Base-by-base conservation (phyloP, 2,888 invertebrate genomes). In the Diadromus collaris region DNA sequence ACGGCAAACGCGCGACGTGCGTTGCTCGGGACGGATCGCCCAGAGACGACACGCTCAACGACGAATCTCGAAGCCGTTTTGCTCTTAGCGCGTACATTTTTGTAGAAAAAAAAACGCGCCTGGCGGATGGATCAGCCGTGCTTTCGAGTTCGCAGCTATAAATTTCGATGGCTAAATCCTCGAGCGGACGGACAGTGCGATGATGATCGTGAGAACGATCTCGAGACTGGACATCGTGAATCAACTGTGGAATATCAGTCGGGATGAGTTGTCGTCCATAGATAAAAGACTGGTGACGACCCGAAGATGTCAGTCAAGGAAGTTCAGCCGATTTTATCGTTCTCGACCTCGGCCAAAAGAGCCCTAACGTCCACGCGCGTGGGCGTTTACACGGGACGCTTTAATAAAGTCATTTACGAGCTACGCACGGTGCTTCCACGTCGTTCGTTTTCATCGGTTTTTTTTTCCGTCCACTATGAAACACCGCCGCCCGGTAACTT, bases 361-460 rank as follows among this genome's bases (percentile, higher is more conserved):
- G 51, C 46, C 29, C 2, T 27, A 24, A 51, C 65, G 67, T 65
- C 38, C 41, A 56, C 67, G 63, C 44, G 41, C 60, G 29, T 27
- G 48, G 64, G 27, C 21, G 32, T 58, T n/a, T 29, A 78, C 54
- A 63, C 19, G 19, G 6, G 29, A 58, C 21, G 58, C 68, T 78
- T 83, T 82, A 82, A 83, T 84, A 83, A 83, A 84, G 81, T 76
- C 82, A 75, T 84, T 83, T 82, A 84, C 81, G 81, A 81, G 77
- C 76, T 70, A 71, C 75, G 76, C 67, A 60, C 67, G 68, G 54
- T 41, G 54, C 9, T 67, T 27, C 67, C 16, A 68, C 21, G 24
- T 65, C 48, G 19, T 69, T 38, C 16, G 9, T 44, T 64, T 29
- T 7, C 34, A 29, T 19, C 24, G 19, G 13, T 16, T 10, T 27